Evolutionary conservation across 2,113 vertebrate genomes (phyloP).

Genomic region (Lynx canadensis): DNA sequence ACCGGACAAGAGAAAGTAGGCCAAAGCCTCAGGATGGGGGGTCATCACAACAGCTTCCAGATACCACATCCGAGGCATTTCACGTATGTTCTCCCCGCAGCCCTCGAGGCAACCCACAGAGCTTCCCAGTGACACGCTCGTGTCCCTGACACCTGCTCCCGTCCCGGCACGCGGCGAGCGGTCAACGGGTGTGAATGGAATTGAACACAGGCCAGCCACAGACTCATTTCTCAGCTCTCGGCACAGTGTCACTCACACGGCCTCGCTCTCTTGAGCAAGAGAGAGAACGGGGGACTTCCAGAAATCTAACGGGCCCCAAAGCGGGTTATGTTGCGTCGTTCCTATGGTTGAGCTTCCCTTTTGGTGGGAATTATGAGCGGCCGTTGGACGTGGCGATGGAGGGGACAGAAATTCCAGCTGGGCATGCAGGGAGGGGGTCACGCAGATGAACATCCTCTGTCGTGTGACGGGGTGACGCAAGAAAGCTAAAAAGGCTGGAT

Average conservation of each 20-base stretch:
- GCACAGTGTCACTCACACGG: rapidly evolving
- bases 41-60: no score
- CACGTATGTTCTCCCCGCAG: rapidly evolving
- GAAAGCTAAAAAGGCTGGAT: background rate
- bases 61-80: rapidly evolving
- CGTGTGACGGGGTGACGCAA: background rate
- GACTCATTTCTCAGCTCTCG: slow-evolving; percentile 2
- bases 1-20: background rate
- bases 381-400: background rate
- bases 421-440: background rate
- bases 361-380: background rate
- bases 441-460: background rate
- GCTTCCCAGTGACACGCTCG: background rate
- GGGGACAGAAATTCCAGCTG: background rate
- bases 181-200: background rate
- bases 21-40: background rate
- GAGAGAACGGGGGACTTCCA: background rate
- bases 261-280: background rate
- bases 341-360: background rate
- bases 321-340: background rate
- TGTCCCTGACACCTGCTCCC: background rate
- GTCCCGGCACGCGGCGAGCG: rapidly evolving
- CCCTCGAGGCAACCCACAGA: background rate
- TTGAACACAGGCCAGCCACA: background rate
- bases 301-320: background rate